These are phyloP conservation scores for Melanotus villosus DNA, from an alignment of 2,888 invertebrate genomes.

Conservation along the genomic window DNA sequence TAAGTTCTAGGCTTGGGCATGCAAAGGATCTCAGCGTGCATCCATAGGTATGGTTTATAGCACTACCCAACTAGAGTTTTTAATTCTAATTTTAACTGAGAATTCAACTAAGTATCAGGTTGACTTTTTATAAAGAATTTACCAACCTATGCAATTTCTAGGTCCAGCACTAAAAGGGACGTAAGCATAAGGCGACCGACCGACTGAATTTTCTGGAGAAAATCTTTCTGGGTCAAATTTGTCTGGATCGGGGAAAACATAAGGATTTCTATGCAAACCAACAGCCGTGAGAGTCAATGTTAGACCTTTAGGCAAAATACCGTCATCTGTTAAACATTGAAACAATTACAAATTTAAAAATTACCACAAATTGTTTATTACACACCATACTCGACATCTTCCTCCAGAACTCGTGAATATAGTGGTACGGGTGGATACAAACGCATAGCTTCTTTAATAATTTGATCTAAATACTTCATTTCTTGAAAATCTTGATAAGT, in stretches of 20 bases:
- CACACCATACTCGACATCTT: conserved; percentile 63
- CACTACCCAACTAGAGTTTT: no score
- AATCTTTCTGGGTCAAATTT: conserved; percentile 72
- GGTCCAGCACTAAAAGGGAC: no score
- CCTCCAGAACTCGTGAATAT: conserved; percentile 66
- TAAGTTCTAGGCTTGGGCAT: no score
- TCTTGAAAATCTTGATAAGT: conserved; percentile 66
- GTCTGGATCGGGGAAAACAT: conserved; percentile 71
- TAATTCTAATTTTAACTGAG: no score
- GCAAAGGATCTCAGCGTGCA: no score
- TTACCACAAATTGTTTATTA: background rate
- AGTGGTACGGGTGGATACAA: conserved; percentile 72
- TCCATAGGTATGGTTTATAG: no score
- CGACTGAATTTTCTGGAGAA: conserved; percentile 60
- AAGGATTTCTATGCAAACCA: conserved; percentile 69
- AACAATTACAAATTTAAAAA: no score
- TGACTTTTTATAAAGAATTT: no score
- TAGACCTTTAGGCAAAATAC: conserved; percentile 62
- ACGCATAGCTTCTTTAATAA: conserved; percentile 71
- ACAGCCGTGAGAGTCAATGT: conserved; percentile 66
- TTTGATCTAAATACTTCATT: no score
- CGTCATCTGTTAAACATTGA: no score
- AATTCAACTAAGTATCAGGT: no score
- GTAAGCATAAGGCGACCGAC: no score
- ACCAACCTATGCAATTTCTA: conserved; percentile 21